Evolutionary conservation across 2,888 invertebrate genomes (phyloP).

Genomic region (Loripinus fragilis): DNA sequence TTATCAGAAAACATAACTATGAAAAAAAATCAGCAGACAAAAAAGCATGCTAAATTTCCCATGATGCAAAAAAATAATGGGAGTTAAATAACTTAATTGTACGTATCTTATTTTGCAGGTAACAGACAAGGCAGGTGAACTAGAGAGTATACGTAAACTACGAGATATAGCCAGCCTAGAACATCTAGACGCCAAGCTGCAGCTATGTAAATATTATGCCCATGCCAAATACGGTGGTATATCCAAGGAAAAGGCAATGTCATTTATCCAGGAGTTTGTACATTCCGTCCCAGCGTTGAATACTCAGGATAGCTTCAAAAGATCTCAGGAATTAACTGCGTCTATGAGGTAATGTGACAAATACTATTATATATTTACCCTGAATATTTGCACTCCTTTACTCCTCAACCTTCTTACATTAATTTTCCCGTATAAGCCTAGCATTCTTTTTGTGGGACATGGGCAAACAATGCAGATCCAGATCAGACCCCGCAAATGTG

Average conservation of each 20-base stretch:
- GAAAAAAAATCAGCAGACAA: too few species aligned
- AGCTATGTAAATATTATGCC: constrained; percentile 76
- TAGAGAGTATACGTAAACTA: constrained; percentile 77
- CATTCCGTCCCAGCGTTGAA: constrained; percentile 74
- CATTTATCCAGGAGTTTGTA: constrained; percentile 74
- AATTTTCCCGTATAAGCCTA: too few species aligned
- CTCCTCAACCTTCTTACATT: too few species aligned
- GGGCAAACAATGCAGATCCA: too few species aligned
- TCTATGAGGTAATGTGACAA: constrained; percentile 82
- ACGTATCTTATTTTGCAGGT: constrained; percentile 45
- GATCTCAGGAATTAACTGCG: constrained; percentile 75
- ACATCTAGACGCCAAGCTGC: constrained; percentile 72
- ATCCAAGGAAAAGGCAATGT: constrained; percentile 67
- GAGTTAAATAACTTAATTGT: too few species aligned
- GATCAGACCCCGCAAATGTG: too few species aligned
- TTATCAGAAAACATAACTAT: too few species aligned
- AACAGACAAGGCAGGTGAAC: constrained; percentile 68
- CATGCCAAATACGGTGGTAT: constrained; percentile 77
- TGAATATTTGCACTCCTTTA: too few species aligned
- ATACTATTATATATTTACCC: too few species aligned
- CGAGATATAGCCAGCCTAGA: constrained; percentile 74
- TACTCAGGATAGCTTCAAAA: constrained; percentile 72
- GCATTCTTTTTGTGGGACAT: too few species aligned
- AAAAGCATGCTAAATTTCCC: too few species aligned
- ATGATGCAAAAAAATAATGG: too few species aligned